A percentile compares a stretch with the other conserved stretches of the same genome.
These are phyloP conservation scores for Catonia carolina DNA, from an alignment of 2,888 invertebrate genomes.

Conservation along the genomic window DNA sequence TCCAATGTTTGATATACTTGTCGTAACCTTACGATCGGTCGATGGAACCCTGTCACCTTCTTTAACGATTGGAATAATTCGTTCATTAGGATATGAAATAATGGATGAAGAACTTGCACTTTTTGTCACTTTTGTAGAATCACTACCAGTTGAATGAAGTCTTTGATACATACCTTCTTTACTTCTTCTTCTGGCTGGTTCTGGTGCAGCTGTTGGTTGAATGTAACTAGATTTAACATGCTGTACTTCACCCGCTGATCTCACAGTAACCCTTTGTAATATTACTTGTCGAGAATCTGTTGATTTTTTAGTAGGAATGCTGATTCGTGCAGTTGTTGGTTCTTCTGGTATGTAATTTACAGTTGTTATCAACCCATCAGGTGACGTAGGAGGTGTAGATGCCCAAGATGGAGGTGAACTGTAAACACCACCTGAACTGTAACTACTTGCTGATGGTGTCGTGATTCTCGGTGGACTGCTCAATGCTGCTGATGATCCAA, in stretches of 20 bases:
- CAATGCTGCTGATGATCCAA: constrained; percentile 51
- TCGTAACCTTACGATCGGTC: constrained; percentile 39
- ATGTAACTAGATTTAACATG: constrained; percentile 36
- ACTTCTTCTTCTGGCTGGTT: constrained; percentile 8
- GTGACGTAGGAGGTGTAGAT: constrained; percentile 46
- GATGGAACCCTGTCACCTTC: constrained; percentile 23
- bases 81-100: constrained; percentile 14
- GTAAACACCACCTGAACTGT: constrained; percentile 34
- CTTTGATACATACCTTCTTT: constrained; percentile 8
- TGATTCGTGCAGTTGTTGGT: constrained; percentile 30
- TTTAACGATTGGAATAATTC: constrained; percentile 21
- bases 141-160: background rate
- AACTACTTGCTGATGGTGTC: constrained; percentile 39
- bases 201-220: background rate
- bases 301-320: constrained; percentile 37
- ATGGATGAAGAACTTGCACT: constrained; percentile 33
- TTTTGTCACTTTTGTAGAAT: constrained; percentile 31
- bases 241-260: constrained; percentile 52
- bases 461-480: constrained; percentile 49
- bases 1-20: constrained; percentile 59
- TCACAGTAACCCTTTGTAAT: constrained; percentile 55
- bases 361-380: constrained; percentile 49
- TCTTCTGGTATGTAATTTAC: constrained; percentile 51
- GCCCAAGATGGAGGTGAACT: constrained; percentile 45
- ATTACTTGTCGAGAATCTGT: constrained; percentile 13